Conservation (phyloP, 2,113 vertebrate genomes). For the Propithecus coquereli region DNA sequence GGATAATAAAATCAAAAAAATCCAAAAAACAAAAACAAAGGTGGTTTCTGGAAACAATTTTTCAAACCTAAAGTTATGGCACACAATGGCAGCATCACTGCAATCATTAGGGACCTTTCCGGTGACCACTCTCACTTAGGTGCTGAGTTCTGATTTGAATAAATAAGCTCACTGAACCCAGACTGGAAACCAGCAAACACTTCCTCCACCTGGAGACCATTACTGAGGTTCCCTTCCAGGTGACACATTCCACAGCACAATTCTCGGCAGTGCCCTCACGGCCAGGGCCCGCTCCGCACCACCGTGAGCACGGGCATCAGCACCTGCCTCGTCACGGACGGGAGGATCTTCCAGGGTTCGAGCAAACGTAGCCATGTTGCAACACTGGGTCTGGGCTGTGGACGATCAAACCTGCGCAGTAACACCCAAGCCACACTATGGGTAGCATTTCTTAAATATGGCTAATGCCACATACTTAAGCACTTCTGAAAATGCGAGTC, state of each 20-base stretch:
- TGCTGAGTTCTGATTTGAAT: background rate
- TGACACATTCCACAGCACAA: background rate
- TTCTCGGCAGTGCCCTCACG: accelerated
- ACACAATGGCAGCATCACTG: background rate
- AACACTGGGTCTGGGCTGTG: background rate
- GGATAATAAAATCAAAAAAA: background rate
- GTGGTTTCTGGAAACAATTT: no score
- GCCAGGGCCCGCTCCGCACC: accelerated
- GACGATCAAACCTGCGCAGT: background rate
- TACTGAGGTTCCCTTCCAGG: background rate
- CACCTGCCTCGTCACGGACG: no score
- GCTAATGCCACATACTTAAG: background rate
- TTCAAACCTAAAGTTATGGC: background rate
- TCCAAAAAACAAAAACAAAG: background rate
- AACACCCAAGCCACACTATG: background rate
- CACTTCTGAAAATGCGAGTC: background rate
- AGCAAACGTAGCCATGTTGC: background rate
- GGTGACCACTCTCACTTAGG: background rate
- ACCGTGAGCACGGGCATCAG: no score
- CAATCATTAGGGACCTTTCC: background rate
- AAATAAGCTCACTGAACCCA: background rate
- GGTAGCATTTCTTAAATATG: background rate
- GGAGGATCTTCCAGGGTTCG: background rate
- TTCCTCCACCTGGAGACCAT: background rate
- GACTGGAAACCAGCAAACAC: background rate